Base-by-base conservation (phyloP, 2,113 vertebrate species). In the Microcebus lehilahytsara region DNA sequence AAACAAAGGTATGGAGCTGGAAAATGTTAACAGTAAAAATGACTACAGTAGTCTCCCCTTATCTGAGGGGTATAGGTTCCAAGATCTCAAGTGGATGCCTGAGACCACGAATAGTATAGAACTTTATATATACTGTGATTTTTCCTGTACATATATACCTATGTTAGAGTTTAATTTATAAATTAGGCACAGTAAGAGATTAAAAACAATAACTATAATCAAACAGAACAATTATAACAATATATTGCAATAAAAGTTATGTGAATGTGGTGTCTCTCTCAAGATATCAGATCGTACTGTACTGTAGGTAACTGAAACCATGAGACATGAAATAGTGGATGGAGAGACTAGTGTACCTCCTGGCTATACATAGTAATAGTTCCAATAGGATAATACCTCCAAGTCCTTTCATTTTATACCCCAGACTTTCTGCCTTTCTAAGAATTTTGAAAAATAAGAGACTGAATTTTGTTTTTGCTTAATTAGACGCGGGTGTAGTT, bases 401-500 rank as follows among this genome's bases (percentile, higher is more conserved):
- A 83, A 85, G 32, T 25, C n/a, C 74, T 87, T 95, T 86, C 93
- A 77, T 93, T 95, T 93, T 77, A 37, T 51, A 95, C 16, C 1
- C 22, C 17, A 96, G 85, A 58, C 30, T 95, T 58, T 42, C 5
- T 84, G 89, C 56, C 96, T 96, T 96, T 97, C 95, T 97, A 90
- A 92, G 93, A 98, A 97, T 97, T 90, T 95, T 97, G 95, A 97
- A 94, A 98, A 98, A 96, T 37, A 97, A 84, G 96, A 96, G 96
- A 97, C 84, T 91, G 32, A 92, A 95, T 97, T 98, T 98, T 97
- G 93, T 97, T 98, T 98, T 96, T 98, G 90, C 98, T 98, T 98
- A 97, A 98, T 98, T 98, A 98, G 92, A 98, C 89, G 96, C 30
- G 71, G 85, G 88, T 97, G 96, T 98, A 98, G 97, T 98, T 98